phyloP scores from a whole-genome alignment of 1,140 invertebrate genomes.

The Hyphantria cunea region DNA sequence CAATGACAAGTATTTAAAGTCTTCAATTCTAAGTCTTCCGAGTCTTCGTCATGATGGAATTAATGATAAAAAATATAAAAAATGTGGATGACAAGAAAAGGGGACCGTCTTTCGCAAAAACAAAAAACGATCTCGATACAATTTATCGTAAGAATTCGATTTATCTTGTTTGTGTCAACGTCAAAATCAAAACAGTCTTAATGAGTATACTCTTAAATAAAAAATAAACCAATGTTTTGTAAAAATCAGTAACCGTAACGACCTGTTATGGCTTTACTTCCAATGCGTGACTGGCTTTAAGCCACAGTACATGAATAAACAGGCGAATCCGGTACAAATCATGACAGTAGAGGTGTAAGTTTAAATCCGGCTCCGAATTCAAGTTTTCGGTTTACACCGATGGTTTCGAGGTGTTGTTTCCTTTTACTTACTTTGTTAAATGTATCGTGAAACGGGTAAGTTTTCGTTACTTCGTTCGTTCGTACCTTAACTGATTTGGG shows the following conservation, averaged over 20 bases:
- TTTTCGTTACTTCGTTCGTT: not conserved
- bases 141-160: too few relatives aligned
- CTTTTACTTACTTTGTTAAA: not conserved
- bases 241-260: too few relatives aligned
- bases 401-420: slow-evolving; percentile 7
- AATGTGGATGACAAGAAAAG: too few relatives aligned
- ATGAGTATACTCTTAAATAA: too few relatives aligned
- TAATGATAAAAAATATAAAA: too few relatives aligned
- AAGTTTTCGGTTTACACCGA: not conserved
- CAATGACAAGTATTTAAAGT: too few relatives aligned
- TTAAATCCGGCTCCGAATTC: slow-evolving; percentile 14
- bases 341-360: slow-evolving; percentile 1
- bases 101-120: too few relatives aligned
- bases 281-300: not conserved
- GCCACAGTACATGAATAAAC: not conserved
- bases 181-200: too few relatives aligned
- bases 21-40: too few relatives aligned
- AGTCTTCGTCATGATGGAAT: too few relatives aligned
- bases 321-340: slow-evolving; percentile 3
- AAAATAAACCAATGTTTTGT: not conserved
- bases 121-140: too few relatives aligned
- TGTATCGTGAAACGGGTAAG: not conserved
- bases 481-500: not conserved
- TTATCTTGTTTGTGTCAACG: too few relatives aligned
- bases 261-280: not conserved